Evolutionary conservation across 2,113 vertebrate genomes (phyloP).

Genomic region (Podocnemis expansa): DNA sequence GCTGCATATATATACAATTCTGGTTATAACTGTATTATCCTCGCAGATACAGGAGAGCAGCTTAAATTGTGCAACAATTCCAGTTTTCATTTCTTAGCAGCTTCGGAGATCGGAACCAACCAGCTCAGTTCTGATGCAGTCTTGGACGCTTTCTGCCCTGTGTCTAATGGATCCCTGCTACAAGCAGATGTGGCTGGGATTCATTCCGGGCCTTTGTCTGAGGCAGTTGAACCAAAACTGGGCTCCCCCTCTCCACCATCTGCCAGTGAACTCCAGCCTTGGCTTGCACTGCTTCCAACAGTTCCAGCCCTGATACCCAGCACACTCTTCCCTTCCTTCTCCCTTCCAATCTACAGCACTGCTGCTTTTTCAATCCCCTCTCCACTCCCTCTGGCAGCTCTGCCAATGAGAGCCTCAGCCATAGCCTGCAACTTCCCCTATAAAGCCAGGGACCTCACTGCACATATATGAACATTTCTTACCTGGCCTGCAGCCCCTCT

Average conservation of each 20-base stretch:
- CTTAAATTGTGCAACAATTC: slow-evolving; percentile 1
- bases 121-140: background rate
- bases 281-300: background rate
- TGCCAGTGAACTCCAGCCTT: background rate
- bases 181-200: background rate
- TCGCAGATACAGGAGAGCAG: background rate
- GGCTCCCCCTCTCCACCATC: background rate
- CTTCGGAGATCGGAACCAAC: background rate
- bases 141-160: background rate
- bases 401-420: background rate
- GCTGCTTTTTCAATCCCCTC: background rate
- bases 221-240: background rate
- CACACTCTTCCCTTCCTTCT: accelerated
- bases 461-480: background rate
- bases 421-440: background rate
- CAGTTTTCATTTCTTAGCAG: background rate
- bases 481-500: background rate
- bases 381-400: background rate
- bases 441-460: background rate
- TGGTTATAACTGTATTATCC: background rate
- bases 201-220: background rate
- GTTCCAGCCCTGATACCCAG: background rate
- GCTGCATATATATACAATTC: background rate
- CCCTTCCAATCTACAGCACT: background rate
- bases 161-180: background rate